Percentiles rank a stretch among this genome's conserved stretches.
Evolutionary conservation across 2,113 vertebrate genomes (phyloP).

Genomic region (Plestiodon gilberti): DNA sequence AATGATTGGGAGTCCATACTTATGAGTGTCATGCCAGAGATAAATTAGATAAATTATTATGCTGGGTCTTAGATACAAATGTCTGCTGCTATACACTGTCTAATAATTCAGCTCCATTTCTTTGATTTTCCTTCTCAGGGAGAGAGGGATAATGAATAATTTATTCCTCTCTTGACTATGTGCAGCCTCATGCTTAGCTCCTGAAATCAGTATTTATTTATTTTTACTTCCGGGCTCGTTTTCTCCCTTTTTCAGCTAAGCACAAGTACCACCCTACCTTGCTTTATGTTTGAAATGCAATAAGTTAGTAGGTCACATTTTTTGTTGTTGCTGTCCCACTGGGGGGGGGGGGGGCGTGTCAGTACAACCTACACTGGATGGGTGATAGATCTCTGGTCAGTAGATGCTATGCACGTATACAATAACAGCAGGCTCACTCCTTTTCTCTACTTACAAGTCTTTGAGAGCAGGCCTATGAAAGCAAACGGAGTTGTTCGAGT

Average conservation of each 20-base stretch:
- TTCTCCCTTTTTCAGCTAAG: background rate
- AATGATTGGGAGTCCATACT: conserved; percentile 28
- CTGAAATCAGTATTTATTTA: background rate
- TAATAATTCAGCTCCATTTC: conserved; percentile 2
- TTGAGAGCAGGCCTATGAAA: background rate
- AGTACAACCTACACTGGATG: background rate
- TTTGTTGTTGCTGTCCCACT: too few relatives aligned
- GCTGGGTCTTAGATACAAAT: background rate
- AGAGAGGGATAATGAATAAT: conserved; percentile 31
- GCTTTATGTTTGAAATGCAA: fast-evolving
- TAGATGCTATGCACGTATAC: background rate
- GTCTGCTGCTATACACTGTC: conserved; percentile 5
- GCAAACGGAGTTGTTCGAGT: background rate
- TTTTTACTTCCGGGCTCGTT: background rate
- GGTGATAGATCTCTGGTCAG: too few relatives aligned
- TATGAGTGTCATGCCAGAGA: background rate
- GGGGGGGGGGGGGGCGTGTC: background rate
- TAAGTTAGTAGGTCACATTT: too few relatives aligned
- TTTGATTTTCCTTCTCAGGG: conserved; percentile 1
- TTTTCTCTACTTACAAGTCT: background rate
- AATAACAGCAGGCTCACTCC: background rate
- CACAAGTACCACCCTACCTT: fast-evolving
- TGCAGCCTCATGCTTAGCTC: background rate
- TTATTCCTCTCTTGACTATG: background rate
- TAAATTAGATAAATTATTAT: conserved; percentile 46